Evolutionary conservation across 53 echinoderm and acorn worm species (phyloP).

Genomic region (Apostichopus leukothele): DNA sequence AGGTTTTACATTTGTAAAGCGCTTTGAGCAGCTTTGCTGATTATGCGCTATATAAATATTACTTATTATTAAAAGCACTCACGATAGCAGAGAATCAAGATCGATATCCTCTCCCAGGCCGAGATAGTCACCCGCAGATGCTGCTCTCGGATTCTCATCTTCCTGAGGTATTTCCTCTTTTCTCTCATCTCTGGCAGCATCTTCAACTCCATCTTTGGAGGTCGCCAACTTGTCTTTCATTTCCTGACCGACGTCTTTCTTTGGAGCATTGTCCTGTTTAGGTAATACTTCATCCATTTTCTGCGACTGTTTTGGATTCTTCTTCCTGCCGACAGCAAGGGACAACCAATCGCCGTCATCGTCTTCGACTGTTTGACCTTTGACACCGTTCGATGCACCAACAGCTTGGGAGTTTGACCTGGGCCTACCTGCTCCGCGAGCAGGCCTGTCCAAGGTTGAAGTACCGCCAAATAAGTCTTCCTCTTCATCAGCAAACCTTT

Average conservation of each 20-base stretch:
- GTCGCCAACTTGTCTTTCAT: slow-evolving; percentile 16
- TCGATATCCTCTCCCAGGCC: slow-evolving; percentile 88
- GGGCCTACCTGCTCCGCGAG: slow-evolving; percentile 49
- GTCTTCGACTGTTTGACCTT: slow-evolving; percentile 25
- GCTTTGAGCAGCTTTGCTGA: background rate
- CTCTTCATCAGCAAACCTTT: slow-evolving; percentile 76
- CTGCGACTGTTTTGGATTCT: slow-evolving; percentile 21
- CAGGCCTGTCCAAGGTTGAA: slow-evolving; percentile 69
- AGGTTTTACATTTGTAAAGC: slow-evolving; percentile 50
- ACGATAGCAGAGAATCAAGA: slow-evolving; percentile 74
- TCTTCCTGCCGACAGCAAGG: slow-evolving; percentile 49
- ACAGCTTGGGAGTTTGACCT: slow-evolving; percentile 30
- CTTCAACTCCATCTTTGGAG: background rate
- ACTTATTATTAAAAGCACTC: slow-evolving; percentile 26
- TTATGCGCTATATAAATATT: too few relatives aligned
- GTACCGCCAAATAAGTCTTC: slow-evolving; percentile 67
- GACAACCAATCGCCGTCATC: slow-evolving; percentile 59
- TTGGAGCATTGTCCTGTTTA: background rate
- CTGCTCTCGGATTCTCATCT: slow-evolving; percentile 23
- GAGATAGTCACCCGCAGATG: slow-evolving; percentile 87
- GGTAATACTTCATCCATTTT: slow-evolving; percentile 34
- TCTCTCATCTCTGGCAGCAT: background rate
- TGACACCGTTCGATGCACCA: slow-evolving; percentile 5
- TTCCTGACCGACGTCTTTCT: background rate
- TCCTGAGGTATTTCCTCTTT: background rate